Evolutionary conservation across 2,797 vertebrate genomes (phyloP), one percentile per base, ranked within the genome.

Genomic region (Cuniculus paca): DNA sequence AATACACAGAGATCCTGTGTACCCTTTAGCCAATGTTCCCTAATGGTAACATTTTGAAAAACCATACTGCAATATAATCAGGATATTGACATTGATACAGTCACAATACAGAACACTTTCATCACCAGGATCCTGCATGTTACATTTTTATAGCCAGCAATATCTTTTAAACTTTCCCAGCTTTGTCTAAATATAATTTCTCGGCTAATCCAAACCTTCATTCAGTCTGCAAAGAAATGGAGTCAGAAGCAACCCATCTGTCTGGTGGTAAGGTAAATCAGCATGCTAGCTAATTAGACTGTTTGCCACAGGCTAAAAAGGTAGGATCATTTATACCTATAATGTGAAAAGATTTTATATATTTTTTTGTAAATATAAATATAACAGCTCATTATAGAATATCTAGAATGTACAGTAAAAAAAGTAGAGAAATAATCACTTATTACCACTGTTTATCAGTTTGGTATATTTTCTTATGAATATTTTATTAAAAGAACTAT

Each of bases 121-220:
- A 65, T 52, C 17, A 24, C 22, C 19, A 24, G 39, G n/a, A 90
- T n/a, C 24, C 56, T 20, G 48, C 10, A 9, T 6, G 12, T 16
- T 48, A 39, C n/a, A 17, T 87, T 78, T 79, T 65, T 83, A 85
- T 39, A 92, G 65, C 26, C 70, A 87, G 77, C 36, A 52, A 14
- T 65, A 65, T 60, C 60, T 61, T 68, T 84, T 82, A 39, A 75
- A 56, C 36, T 26, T 58, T 80, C 45, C 28, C 9, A 42, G 56
- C 60, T 87, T 88, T 91, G 75, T 93, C 63, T 80, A 93, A 91
- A 95, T 86, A 93, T 58, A 54, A 28, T 72, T 84, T 58, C 78
- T 92, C 84, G 39, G 78, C 22, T 74, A 86, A 74, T 20, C 50
- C 14, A 60, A 65, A 17, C 36, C 58, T 93, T 89, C 54, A 75